Conservation (phyloP, 2,113 vertebrate species). For the Rattus norvegicus region DNA sequence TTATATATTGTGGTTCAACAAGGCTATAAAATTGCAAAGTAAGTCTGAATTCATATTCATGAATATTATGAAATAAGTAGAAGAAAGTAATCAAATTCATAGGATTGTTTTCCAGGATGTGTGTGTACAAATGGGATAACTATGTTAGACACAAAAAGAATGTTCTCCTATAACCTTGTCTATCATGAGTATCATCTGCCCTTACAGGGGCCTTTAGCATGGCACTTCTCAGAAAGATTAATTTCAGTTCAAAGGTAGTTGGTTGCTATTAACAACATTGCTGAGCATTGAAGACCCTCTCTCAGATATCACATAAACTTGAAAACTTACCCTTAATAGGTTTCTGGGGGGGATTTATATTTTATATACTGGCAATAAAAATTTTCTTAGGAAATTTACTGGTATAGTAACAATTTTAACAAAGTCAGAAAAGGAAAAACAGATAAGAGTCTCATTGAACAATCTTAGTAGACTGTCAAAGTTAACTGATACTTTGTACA, state of each 20-base stretch:
- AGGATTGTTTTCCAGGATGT: neutral
- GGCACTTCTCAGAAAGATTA: neutral
- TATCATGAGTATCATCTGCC: neutral
- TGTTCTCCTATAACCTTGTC: neutral
- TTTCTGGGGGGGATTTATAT: neutral
- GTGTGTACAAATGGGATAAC: neutral
- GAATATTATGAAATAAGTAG: neutral
- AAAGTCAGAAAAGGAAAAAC: slow-evolving; percentile 18
- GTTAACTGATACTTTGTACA: neutral
- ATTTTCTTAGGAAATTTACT: neutral
- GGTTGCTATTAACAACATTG: neutral
- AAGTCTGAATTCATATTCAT: neutral
- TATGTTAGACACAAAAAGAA: neutral
- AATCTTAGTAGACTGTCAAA: neutral
- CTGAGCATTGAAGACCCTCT: neutral
- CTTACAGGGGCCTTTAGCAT: neutral
- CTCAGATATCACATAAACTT: neutral
- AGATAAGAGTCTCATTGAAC: neutral
- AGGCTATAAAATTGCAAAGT: neutral
- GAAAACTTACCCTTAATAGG: neutral
- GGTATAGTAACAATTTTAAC: slow-evolving; percentile 31
- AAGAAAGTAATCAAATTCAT: neutral
- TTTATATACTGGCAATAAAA: slow-evolving; percentile 29
- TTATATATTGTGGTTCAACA: neutral
- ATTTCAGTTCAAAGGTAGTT: neutral